Evolutionary conservation across 1,140 invertebrate species (phyloP).

Genomic region (Eumeta japonica): DNA sequence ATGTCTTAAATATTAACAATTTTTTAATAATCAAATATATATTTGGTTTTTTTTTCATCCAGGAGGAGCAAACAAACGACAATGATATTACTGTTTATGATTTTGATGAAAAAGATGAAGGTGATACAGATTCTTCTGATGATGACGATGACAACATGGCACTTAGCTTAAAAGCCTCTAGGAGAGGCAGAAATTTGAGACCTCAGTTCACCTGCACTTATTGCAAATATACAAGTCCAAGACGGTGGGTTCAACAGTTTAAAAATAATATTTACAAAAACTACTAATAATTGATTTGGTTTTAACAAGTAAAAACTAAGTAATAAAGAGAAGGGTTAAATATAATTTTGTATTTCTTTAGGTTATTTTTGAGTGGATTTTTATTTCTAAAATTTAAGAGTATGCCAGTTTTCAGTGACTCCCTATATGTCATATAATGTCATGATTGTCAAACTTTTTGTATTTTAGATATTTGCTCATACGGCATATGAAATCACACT

Average conservation of each 20-base stretch:
- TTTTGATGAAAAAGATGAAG: constrained; percentile 60
- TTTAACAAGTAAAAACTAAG: no score
- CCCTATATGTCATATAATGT: no score
- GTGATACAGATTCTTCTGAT: constrained; percentile 13
- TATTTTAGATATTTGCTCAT: constrained; percentile 86
- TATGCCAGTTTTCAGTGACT: no score
- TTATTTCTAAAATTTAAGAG: no score
- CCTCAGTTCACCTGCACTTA: constrained; percentile 36
- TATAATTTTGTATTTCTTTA: no score
- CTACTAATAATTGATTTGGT: no score
- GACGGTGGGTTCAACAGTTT: constrained; percentile 36
- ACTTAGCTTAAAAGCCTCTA: constrained; percentile 10
- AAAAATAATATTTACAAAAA: no score
- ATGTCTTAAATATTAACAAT: constrained; percentile 9
- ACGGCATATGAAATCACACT: constrained; percentile 94
- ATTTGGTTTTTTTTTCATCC: constrained; percentile 4
- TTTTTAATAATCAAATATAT: constrained; percentile 1
- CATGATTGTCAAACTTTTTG: no score
- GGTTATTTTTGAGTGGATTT: no score
- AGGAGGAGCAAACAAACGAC: constrained; percentile 36
- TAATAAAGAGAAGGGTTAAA: no score
- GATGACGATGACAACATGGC: constrained; percentile 12
- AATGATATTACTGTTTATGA: constrained; percentile 54
- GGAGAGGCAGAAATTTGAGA: constrained; percentile 17
- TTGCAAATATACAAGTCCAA: constrained; percentile 38